Evolutionary conservation across 2,113 vertebrate species (phyloP), one percentile per base, ranked within the genome.

Genomic region (Sporophila hypoxantha): DNA sequence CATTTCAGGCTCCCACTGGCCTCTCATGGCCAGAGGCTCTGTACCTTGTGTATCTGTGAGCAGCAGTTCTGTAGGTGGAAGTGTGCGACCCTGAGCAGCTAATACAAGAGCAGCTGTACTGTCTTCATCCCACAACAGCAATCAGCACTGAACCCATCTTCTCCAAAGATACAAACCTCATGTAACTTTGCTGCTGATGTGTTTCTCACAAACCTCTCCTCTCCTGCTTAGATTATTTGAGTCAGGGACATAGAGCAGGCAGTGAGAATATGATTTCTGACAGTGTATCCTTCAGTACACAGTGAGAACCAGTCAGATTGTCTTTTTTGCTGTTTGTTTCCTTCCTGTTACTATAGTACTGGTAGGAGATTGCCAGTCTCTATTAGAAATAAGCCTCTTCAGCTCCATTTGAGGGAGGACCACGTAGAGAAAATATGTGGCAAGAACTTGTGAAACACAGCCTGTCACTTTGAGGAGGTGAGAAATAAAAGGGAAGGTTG

Each of bases 401-500:
- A 29, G 77, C 67, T 75, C 76, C 20, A 8, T 90, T 83, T 82
- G 83, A 78, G 59, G 41, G 59, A 86, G 75, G 39, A 66, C 56
- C 0, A 0, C 34, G 56, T 36, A 55, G 59, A 47, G 56, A 79
- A 86, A 80, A 81, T 76, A 41, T 17, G 44, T 8, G 12, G 36
- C 73, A 69, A 68, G 44, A 91, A 59, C 59, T 49, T 70, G 70
- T 56, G 78, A 93, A 78, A 78, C 2, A 6, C 47, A 76, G 81
- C 65, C 70, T 93, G 79, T 83, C 70, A 23, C 87, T 74, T 84
- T 46, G 60, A 88, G 82, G 64, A 91, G 70, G 73, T 75, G 80
- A 85, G 57, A 90, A 81, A 39, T 55, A 79, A 53, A 74, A 87
- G 42, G 78, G 56, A 81, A 93, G 49, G 65, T 80, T 87, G 60